A percentile compares a stretch with the other conserved stretches of the same genome.
Conservation (phyloP, 2,113 vertebrate species). For the Macquaria ambigua region DNA sequence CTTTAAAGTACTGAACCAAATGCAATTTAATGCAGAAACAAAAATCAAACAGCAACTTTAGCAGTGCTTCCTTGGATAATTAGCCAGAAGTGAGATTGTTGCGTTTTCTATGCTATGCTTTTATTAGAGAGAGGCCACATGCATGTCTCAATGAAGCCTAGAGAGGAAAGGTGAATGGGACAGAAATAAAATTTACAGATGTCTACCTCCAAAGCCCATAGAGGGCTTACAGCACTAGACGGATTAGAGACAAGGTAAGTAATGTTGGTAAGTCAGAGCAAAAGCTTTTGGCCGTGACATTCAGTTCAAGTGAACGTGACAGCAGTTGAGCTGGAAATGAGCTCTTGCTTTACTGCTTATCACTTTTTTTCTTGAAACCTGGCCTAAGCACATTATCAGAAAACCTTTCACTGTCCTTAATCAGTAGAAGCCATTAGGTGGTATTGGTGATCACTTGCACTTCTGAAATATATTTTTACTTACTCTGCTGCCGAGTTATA, state of each 20-base stretch:
- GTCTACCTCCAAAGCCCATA: constrained; percentile 68
- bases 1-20: background rate
- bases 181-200: constrained; percentile 70
- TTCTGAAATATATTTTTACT: constrained; percentile 1
- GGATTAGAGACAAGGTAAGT: constrained; percentile 70
- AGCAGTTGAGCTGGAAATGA: constrained; percentile 28
- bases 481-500: background rate
- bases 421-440: background rate
- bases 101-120: background rate
- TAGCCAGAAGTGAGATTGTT: background rate
- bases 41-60: background rate
- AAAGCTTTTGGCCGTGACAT: constrained; percentile 19
- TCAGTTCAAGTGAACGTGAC: constrained; percentile 44
- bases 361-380: constrained; percentile 35
- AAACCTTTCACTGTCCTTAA: constrained; percentile 4
- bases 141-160: constrained; percentile 15
- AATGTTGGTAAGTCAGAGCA: constrained; percentile 46
- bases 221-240: constrained; percentile 56
- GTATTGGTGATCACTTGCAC: background rate
- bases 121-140: background rate
- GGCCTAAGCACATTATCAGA: background rate
- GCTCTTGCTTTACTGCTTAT: constrained; percentile 23
- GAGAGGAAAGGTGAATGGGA: constrained; percentile 43
- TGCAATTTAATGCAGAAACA: background rate
- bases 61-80: background rate